These are phyloP conservation scores for Symphodus melops DNA, from an alignment of 2,113 vertebrate species.

Conservation along the genomic window DNA sequence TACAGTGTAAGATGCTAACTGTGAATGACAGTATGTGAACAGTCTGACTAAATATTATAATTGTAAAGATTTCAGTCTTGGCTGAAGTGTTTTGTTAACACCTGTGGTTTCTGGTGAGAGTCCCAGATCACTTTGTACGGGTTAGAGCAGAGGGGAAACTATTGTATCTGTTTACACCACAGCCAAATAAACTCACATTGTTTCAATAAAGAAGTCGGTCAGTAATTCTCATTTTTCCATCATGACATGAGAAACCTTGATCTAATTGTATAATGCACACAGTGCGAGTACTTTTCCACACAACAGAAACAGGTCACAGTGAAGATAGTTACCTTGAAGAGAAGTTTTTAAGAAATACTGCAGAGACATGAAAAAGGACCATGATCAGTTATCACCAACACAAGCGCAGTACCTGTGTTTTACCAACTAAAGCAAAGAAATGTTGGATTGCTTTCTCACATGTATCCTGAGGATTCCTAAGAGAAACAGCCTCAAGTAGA, in stretches of 20 bases:
- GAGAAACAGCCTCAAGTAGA: too few species aligned
- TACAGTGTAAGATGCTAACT: background rate
- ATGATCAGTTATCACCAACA: too few species aligned
- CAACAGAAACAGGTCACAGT: background rate
- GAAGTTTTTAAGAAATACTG: background rate
- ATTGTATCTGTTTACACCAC: background rate
- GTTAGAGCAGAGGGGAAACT: background rate
- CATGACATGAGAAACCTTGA: background rate
- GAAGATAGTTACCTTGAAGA: background rate
- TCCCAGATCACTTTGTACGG: background rate
- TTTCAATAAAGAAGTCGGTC: slow-evolving; percentile 1
- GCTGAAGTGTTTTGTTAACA: background rate
- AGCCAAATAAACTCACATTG: slow-evolving; percentile 5
- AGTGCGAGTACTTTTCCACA: background rate
- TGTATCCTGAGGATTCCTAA: background rate
- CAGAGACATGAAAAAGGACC: background rate
- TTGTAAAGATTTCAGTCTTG: background rate
- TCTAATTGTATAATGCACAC: background rate
- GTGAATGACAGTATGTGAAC: background rate
- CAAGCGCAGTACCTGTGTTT: background rate
- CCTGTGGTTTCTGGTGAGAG: background rate
- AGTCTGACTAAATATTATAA: background rate
- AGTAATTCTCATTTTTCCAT: background rate
- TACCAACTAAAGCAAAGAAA: background rate
- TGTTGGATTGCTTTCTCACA: background rate